Conservation (phyloP, 1,140 invertebrate genomes). For the Eriocheir sinensis region DNA sequence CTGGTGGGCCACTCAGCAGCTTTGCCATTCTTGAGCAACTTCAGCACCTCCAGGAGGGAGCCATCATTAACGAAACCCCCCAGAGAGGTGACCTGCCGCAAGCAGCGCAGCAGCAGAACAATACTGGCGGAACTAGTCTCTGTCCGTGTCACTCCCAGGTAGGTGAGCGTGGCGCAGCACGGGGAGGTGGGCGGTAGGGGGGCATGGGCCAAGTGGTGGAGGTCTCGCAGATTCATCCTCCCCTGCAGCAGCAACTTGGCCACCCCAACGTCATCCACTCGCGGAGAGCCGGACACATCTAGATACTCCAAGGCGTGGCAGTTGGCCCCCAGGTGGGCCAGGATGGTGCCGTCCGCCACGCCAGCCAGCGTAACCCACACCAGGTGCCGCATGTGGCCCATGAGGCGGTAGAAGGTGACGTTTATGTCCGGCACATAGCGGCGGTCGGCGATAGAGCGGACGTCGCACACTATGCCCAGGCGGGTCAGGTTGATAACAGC, state of each 20-base stretch:
- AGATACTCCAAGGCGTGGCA: constrained; percentile 54
- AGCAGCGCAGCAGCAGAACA: constrained; percentile 34
- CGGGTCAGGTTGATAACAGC: constrained; percentile 34
- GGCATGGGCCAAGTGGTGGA: neutral
- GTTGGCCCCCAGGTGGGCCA: constrained; percentile 42
- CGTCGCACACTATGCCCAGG: constrained; percentile 47
- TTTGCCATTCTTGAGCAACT: constrained; percentile 13
- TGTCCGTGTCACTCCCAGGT: constrained; percentile 47
- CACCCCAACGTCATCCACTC: constrained; percentile 41
- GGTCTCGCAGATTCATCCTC: neutral
- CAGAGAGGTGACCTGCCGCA: constrained; percentile 54
- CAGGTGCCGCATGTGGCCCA: constrained; percentile 57
- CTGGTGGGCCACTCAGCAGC: neutral
- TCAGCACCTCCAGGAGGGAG: neutral
- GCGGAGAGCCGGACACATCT: constrained; percentile 11
- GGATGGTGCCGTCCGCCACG: constrained; percentile 42
- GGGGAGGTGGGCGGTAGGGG: neutral
- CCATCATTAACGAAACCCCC: constrained; percentile 55
- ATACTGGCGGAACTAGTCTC: neutral
- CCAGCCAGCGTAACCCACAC: constrained; percentile 66
- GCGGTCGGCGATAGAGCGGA: neutral
- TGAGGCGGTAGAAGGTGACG: constrained; percentile 48
- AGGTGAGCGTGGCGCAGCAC: constrained; percentile 38
- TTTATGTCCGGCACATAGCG: constrained; percentile 60
- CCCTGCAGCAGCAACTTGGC: constrained; percentile 47